Evolutionary conservation across 1,140 invertebrate genomes (phyloP), one percentile per base, ranked within the genome.

Genomic region (Rhagoletis zephyria): DNA sequence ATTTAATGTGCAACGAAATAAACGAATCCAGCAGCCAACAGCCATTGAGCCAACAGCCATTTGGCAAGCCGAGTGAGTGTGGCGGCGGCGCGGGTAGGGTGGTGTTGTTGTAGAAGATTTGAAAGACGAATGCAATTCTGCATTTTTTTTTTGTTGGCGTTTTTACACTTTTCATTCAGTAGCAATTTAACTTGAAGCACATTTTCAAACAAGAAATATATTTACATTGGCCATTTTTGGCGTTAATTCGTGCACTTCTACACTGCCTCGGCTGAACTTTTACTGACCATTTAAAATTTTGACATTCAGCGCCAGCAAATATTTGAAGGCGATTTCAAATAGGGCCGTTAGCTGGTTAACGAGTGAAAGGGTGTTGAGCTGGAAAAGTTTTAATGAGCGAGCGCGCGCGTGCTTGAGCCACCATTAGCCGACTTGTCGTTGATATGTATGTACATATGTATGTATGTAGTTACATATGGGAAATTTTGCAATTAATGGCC

Each of bases 1-100:
- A 81, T 81, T 81, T 81, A 48, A 56, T 81, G 74, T 81, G 48
- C 48, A n/a, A 12, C 10, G 12, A 77, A 77, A 48, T 77, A 77
- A 51, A 40, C 7, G 16, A 77, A n/a, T 19, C 45, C 74, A 48
- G 40, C 16, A 30, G 48, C 3, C 3, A 40, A 4, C 3, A 5
- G 16, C 14, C 4, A 12, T 51, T n/a, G 48, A 56, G 74, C 74
- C 48, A 59, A 59, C 74, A 59, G 48, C 14, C 48, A 14, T 63
- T 48, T 30, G 74, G 19, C 48, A 16, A 81, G 48, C 3, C 30
- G 30, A 30, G 30, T 30, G 45, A 2, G 40, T 42, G 3, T 3
- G 4, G 1, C 30, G 30, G 51, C 5, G 51, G 10, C 10, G 51
- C 51, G 51, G 10, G 51, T 5, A 7, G 51, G 51, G 2, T 56